Conservation (phyloP, 2,888 invertebrate species). For the Tetragonula carbonaria region DNA sequence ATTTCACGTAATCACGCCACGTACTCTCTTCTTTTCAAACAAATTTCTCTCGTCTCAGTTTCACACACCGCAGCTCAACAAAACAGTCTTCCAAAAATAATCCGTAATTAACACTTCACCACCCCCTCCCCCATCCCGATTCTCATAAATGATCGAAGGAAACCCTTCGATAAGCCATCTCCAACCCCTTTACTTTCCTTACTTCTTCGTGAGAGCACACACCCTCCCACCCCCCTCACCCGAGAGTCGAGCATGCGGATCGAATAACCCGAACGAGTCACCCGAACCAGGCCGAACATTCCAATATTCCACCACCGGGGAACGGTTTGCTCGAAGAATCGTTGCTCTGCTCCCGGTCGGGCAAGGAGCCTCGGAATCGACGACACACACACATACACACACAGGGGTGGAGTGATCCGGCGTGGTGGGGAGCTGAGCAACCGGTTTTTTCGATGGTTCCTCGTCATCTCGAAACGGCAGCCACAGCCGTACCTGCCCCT, state of each 20-base stretch:
- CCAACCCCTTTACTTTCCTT: not conserved
- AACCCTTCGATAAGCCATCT: not conserved
- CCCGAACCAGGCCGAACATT: slow-evolving; percentile 61
- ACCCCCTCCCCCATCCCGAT: too few species aligned
- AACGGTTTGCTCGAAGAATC: slow-evolving; percentile 31
- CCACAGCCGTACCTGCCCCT: slow-evolving; percentile 61
- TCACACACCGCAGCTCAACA: not conserved
- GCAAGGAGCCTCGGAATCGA: slow-evolving; percentile 54
- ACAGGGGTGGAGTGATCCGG: slow-evolving; percentile 54
- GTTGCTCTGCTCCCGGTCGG: slow-evolving; percentile 45
- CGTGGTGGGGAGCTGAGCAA: slow-evolving; percentile 37
- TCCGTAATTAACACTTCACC: not conserved
- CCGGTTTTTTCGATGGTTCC: slow-evolving; percentile 62
- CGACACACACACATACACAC: not conserved
- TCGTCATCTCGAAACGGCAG: slow-evolving; percentile 41
- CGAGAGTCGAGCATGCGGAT: slow-evolving; percentile 70
- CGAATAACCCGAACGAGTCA: slow-evolving; percentile 61
- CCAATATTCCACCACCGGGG: slow-evolving; percentile 54
- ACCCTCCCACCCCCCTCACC: slow-evolving; percentile 12
- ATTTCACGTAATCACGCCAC: too few species aligned
- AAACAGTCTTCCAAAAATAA: not conserved
- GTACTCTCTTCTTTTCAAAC: too few species aligned
- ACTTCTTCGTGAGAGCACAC: not conserved
- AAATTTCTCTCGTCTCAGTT: too few species aligned
- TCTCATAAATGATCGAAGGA: not conserved